phyloP scores from a whole-genome alignment of 2,113 vertebrate species.

The Serilophus lunatus region DNA sequence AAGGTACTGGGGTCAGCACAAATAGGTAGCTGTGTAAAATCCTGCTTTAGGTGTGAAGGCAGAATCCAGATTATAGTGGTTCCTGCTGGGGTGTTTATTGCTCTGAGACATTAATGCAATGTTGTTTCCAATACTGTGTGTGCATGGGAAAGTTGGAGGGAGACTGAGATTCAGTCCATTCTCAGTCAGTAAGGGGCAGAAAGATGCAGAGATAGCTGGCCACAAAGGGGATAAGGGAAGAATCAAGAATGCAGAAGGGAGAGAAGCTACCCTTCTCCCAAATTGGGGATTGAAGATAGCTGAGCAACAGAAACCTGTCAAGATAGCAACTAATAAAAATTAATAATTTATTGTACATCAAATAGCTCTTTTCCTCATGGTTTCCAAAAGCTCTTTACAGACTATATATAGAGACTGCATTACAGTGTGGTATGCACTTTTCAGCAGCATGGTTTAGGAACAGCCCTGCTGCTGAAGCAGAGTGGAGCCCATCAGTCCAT shows the following conservation, averaged over 20 bases:
- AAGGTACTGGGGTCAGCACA: neutral
- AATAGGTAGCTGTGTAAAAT: neutral
- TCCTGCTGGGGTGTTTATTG: neutral
- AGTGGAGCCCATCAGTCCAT: neutral
- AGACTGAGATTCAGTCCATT: neutral
- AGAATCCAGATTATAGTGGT: neutral
- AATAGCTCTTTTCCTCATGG: constrained; percentile 56
- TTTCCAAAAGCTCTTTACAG: constrained; percentile 64
- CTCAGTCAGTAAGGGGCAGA: neutral
- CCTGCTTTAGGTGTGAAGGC: neutral
- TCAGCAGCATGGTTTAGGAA: constrained; percentile 21
- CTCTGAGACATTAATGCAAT: neutral
- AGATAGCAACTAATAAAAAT: constrained; percentile 52
- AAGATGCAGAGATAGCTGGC: neutral
- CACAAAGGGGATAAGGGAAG: neutral
- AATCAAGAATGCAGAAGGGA: neutral
- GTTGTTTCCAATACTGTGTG: neutral
- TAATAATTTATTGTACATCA: constrained; percentile 65
- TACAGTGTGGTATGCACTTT: constrained; percentile 47
- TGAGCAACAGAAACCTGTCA: constrained; percentile 45
- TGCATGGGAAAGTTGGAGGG: neutral
- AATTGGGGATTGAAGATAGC: neutral
- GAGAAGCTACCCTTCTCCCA: neutral
- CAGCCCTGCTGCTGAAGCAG: neutral
- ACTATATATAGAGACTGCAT: constrained; percentile 60